Base-by-base conservation (phyloP, 2,888 invertebrate species). In the Choristoneura rosaceana region DNA sequence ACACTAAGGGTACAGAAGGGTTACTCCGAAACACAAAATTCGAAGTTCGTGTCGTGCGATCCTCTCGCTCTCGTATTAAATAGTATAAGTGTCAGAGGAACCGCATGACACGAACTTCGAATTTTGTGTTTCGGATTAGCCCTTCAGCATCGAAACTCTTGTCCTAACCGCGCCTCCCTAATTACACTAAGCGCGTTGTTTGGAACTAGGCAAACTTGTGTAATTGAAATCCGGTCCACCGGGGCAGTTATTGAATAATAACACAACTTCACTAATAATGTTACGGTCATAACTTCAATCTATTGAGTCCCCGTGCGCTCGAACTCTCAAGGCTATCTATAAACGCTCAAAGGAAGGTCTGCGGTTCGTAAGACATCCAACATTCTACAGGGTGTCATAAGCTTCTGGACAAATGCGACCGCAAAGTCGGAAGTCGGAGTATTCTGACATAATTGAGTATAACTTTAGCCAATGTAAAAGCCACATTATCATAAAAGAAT, bases 161-260 rank as follows among this genome's bases (percentile, higher is more conserved):
- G 7, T 47, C 58, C 68, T 25, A 69, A 77, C 75, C 25, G 41
- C 8, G 75, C 80, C 60, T 17, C 67, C 50, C 68, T 76, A 77
- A 80, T 78, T 80, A 79, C 74, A 77, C 78, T 76, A 78, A 78
- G 76, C 78, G 78, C 79, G 78, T 76, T 81, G 82, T 80, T 81
- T 65, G 64, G 67, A 75, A 82, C 81, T 79, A 76, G 70, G 75
- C 74, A 79, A 83, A 83, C 83, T 82, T 79, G 77, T 81, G 79
- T 82, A 83, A 83, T 83, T 84, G 84, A 79, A 80, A 79, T 79
- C 75, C 76, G 79, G 79, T 79, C 82, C 80, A 75, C 78, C 70
- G 82, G 77, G 83, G 78, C 77, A 75, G 71, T 75, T 79, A 79
- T 79, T 81, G 80, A 81, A 83, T 83, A 71, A 71, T 70, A 70